Evolutionary conservation across 2,113 vertebrate species (phyloP).

Genomic region (Indicator indicator): DNA sequence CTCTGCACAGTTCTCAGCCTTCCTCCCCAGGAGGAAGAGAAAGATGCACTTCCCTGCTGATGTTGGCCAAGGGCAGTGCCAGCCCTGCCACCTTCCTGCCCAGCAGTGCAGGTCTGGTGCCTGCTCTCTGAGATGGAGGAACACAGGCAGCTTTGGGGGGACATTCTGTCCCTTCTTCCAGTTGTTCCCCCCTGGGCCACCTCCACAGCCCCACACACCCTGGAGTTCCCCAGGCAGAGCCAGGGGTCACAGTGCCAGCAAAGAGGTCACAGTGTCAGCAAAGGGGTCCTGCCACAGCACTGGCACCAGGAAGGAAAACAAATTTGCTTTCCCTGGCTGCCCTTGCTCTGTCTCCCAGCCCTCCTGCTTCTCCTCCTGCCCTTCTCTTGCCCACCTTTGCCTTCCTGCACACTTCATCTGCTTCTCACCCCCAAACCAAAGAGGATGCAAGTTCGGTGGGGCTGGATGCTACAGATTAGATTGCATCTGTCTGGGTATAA

Average conservation of each 20-base stretch:
- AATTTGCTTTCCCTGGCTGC: not conserved
- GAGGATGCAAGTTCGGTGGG: constrained; percentile 16
- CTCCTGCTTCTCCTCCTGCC: no score
- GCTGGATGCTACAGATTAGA: constrained; percentile 71
- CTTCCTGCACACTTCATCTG: not conserved
- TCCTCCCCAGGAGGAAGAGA: not conserved
- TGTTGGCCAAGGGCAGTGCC: accelerated
- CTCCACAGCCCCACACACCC: accelerated
- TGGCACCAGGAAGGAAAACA: no score
- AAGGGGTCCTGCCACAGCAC: not conserved
- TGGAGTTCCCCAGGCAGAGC: not conserved
- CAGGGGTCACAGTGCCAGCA: accelerated
- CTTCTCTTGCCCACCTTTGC: no score
- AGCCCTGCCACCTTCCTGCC: not conserved
- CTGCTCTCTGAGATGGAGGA: not conserved
- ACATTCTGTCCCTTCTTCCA: not conserved
- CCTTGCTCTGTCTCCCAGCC: not conserved
- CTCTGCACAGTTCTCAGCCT: not conserved
- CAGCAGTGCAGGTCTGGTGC: accelerated
- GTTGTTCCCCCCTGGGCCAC: not conserved
- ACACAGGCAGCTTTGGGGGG: accelerated
- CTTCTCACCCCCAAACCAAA: not conserved
- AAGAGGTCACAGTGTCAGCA: accelerated
- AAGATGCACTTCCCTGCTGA: not conserved
- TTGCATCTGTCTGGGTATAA: constrained; percentile 82